Evolutionary conservation across 2,888 invertebrate genomes (phyloP), one percentile per base, ranked within the genome.

Genomic region (Trisateles emortualis): DNA sequence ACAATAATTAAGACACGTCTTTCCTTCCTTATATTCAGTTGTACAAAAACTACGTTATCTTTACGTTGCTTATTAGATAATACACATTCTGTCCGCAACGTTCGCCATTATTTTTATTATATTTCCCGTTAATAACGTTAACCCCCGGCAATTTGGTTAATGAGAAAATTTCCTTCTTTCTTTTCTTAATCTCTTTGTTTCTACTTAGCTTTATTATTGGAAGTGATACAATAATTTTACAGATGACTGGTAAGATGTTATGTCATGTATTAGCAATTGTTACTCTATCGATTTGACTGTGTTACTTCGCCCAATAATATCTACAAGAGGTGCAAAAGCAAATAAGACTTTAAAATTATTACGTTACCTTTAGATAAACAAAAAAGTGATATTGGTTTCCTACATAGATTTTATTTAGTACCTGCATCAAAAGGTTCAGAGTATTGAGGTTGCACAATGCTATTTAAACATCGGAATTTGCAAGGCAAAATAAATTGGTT

Each of bases 101-200:
- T 29, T 39, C 45, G 16, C 65, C 46, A 59, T 72, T 68, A 68
- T 64, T 72, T 71, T 65, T 71, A 72, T 71, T 71, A 68, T 72
- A 72, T 68, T 72, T 59, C 57, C 51, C 59, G 63, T 68, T 71
- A 70, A 68, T 72, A 72, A 64, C 54, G 53, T 64, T 61, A 65
- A 63, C 64, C 65, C 65, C 49, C 43, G 52, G 56, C 60, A 62
- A 68, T 70, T 72, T 61, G 45, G 69, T 63, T 68, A 68, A 63
- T 70, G 63, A 68, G 72, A 68, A 61, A 62, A 57, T 68, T 65
- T 64, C 56, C 56, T 57, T 58, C 54, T 61, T 71, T 68, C 62
- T 42, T 52, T 47, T 52, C 57, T 58, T 70, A 63, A 67, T 60
- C 52, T 63, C 49, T 71, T 64, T 70, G 58, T 60, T 38, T 67